phyloP scores from a whole-genome alignment of 2,797 vertebrate genomes.

The Rhabdophis nuchalis region DNA sequence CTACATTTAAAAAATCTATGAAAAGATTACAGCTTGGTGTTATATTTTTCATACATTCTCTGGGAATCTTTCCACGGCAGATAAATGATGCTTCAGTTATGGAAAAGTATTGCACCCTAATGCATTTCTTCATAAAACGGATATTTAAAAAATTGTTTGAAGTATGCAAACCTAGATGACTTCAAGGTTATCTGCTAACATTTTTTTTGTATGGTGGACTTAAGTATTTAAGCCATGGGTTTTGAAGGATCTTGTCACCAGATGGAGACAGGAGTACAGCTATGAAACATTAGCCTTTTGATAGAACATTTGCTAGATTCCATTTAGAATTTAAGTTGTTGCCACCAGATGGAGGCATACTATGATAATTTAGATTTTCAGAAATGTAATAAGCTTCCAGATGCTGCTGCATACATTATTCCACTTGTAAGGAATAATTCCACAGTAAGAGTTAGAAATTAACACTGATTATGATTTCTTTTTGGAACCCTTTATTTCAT shows the following conservation, averaged over 20 bases:
- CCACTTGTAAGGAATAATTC: background rate
- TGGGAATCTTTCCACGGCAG: background rate
- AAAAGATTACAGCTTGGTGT: background rate
- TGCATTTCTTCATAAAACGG: background rate
- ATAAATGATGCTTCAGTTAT: slow-evolving; percentile 46
- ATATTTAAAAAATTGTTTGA: background rate
- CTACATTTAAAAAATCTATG: background rate
- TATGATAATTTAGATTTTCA: background rate
- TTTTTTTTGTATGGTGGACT: no score
- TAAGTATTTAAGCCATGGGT: background rate
- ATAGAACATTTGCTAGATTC: background rate
- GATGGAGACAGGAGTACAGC: slow-evolving; percentile 51
- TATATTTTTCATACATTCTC: background rate
- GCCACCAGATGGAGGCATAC: slow-evolving; percentile 22
- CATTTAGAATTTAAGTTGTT: slow-evolving; percentile 7
- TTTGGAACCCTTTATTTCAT: background rate
- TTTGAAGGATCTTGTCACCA: slow-evolving; percentile 26
- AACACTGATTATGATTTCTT: background rate
- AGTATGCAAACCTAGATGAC: background rate
- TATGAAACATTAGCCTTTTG: background rate
- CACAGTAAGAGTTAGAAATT: background rate
- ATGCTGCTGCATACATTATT: background rate
- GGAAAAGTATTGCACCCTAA: slow-evolving; percentile 21
- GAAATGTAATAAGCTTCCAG: background rate
- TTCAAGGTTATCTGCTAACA: background rate